phyloP scores from a whole-genome alignment of 2,797 vertebrate species.

The Allobates femoralis region DNA sequence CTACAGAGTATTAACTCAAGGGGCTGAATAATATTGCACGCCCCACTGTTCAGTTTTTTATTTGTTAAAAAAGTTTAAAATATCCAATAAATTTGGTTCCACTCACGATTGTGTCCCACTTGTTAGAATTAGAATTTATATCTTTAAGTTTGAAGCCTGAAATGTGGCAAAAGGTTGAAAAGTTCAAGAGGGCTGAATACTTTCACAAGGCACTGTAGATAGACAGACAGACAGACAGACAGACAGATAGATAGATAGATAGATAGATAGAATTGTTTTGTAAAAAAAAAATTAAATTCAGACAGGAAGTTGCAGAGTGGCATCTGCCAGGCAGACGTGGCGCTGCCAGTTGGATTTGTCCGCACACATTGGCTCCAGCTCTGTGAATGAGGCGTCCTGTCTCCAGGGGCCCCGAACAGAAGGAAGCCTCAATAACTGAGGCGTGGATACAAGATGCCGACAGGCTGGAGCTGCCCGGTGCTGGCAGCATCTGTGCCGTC shows the following conservation, averaged over 20 bases:
- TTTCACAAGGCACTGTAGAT: no score
- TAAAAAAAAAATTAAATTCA: constrained; percentile 8
- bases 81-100: no score
- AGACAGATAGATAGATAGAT: constrained; percentile 12
- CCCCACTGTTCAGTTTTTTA: no score
- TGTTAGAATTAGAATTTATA: no score
- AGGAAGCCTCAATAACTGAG: constrained; percentile 31
- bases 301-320: not conserved
- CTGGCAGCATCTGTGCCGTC: not conserved
- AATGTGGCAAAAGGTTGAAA: no score
- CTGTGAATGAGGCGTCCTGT: not conserved
- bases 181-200: no score
- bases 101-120: no score
- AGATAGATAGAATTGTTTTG: constrained; percentile 14
- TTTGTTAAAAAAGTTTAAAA: no score
- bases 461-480: not conserved
- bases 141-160: no score
- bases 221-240: not conserved
- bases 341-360: constrained; percentile 37
- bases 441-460: constrained; percentile 31
- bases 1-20: no score
- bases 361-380: constrained; percentile 2
- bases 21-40: no score
- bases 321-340: constrained; percentile 23
- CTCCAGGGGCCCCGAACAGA: not conserved